These are phyloP conservation scores for Agrenia bidenticulata DNA, from an alignment of 2,888 invertebrate species.

Conservation along the genomic window DNA sequence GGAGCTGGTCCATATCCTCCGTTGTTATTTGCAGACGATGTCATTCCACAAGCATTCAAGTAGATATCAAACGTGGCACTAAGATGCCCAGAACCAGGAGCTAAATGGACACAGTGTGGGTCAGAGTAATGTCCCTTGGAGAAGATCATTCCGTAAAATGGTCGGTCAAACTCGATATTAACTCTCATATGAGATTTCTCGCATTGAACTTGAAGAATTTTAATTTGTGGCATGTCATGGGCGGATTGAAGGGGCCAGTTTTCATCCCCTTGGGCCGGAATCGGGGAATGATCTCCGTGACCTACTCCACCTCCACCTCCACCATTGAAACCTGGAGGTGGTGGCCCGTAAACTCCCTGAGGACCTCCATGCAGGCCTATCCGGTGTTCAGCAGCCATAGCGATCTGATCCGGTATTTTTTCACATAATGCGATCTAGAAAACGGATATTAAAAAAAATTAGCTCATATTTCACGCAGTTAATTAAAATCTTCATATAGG, in stretches of 20 bases:
- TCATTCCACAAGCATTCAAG: constrained; percentile 90
- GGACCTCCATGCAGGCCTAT: constrained; percentile 55
- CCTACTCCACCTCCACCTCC: constrained; percentile 51
- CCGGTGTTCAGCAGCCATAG: constrained; percentile 51
- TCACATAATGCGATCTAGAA: constrained; percentile 16
- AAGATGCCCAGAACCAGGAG: constrained; percentile 85
- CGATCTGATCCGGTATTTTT: constrained; percentile 49
- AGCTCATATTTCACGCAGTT: too few species aligned
- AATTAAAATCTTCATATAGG: too few species aligned
- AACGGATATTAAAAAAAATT: too few species aligned
- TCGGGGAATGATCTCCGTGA: constrained; percentile 61
- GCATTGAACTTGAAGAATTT: constrained; percentile 89
- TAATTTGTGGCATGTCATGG: constrained; percentile 89
- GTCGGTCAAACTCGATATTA: constrained; percentile 90
- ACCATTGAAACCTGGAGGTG: constrained; percentile 51
- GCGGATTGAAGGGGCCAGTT: constrained; percentile 80
- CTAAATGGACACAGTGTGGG: constrained; percentile 84
- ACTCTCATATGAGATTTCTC: constrained; percentile 95
- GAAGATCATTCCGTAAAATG: constrained; percentile 94
- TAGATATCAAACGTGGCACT: constrained; percentile 92
- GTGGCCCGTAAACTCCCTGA: constrained; percentile 14
- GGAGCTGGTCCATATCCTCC: constrained; percentile 78
- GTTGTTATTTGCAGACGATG: constrained; percentile 86
- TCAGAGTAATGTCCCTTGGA: constrained; percentile 88
- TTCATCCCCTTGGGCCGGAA: constrained; percentile 64